phyloP scores from a whole-genome alignment of 2,113 vertebrate species.

The Eurypyga helias region DNA sequence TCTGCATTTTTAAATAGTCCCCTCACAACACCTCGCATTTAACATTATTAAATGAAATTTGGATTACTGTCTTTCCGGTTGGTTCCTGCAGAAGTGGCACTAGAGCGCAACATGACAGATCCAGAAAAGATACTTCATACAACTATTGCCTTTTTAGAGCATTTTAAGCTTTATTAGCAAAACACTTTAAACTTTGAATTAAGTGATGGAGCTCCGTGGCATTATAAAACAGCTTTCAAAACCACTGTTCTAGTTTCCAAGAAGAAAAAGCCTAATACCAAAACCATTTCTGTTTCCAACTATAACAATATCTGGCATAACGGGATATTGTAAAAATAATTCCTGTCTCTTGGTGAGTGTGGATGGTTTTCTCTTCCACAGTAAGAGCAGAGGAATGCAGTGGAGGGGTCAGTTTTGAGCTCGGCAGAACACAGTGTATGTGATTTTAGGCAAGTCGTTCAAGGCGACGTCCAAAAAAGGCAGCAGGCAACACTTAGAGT shows the following conservation, averaged over 20 bases:
- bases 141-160: not conserved
- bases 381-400: slow-evolving; percentile 22
- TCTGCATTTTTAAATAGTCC: not conserved
- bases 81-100: not conserved
- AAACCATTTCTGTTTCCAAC: slow-evolving; percentile 27
- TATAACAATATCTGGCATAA: slow-evolving; percentile 28
- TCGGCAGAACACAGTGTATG: not conserved
- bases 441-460: not conserved
- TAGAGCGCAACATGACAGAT: not conserved
- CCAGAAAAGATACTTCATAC: not conserved
- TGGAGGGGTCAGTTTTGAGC: slow-evolving; percentile 3
- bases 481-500: not conserved
- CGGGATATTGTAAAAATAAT: slow-evolving; percentile 8
- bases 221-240: slow-evolving; percentile 13
- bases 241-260: slow-evolving; percentile 1
- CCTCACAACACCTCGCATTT: not conserved
- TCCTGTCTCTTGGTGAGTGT: not conserved
- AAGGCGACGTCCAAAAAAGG: not conserved
- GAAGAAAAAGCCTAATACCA: slow-evolving; percentile 27
- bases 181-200: slow-evolving; percentile 13
- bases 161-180: slow-evolving; percentile 23
- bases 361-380: not conserved
- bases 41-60: not conserved
- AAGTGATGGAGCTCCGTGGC: not conserved
- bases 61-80: not conserved